A percentile compares a stretch with the other conserved stretches of the same genome.
phyloP scores from a whole-genome alignment of 2,888 invertebrate species.

The Spodoptera picta region DNA sequence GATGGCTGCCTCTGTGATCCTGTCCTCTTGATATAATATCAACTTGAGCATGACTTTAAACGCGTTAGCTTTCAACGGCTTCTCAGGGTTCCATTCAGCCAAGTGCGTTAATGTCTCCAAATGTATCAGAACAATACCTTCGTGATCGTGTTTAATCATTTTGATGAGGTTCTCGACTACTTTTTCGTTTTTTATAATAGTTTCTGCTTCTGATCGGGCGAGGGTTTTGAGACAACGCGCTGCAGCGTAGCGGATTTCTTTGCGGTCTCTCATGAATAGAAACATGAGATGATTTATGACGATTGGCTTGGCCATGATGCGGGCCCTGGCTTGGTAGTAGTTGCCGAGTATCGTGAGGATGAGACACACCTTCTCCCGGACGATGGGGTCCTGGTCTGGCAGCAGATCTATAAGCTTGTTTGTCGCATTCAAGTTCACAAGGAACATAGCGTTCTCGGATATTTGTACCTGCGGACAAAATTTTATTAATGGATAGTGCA shows the following conservation, averaged over 20 bases:
- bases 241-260: constrained; percentile 80
- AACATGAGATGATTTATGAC: constrained; percentile 74
- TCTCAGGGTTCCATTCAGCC: constrained; percentile 73
- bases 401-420: constrained; percentile 78
- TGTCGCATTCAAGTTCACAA: constrained; percentile 74
- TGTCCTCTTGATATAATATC: constrained; percentile 63
- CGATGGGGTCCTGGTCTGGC: constrained; percentile 69
- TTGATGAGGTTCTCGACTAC: constrained; percentile 76
- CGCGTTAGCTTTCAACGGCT: constrained; percentile 69
- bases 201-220: constrained; percentile 64
- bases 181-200: constrained; percentile 63
- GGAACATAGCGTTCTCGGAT: constrained; percentile 79
- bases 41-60: constrained; percentile 75
- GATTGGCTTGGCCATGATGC: constrained; percentile 69
- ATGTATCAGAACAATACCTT: constrained; percentile 76
- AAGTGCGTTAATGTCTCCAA: constrained; percentile 73
- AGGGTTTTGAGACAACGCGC: constrained; percentile 73
- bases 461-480: constrained; percentile 74
- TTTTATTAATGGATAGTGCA: neutral
- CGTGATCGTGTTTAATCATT: constrained; percentile 76
- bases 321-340: constrained; percentile 75
- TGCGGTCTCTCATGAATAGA: constrained; percentile 73
- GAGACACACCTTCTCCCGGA: constrained; percentile 79
- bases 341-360: constrained; percentile 71
- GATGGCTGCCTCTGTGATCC: constrained; percentile 72